Evolutionary conservation across 2,797 vertebrate genomes (phyloP).

Genomic region (Botia almorhae): DNA sequence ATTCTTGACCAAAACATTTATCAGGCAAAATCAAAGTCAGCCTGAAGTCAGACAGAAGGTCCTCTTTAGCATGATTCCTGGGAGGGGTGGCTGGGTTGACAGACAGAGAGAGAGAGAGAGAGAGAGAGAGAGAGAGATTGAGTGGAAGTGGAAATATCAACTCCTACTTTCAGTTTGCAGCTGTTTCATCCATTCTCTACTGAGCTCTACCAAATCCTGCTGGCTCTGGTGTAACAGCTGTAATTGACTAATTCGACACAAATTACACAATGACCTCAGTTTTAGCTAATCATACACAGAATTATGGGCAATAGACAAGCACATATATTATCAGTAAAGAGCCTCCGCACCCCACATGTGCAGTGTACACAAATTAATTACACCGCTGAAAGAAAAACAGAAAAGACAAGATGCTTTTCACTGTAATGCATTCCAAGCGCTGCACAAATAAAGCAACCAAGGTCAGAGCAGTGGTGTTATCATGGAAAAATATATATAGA

Average conservation of each 20-base stretch:
- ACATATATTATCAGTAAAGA: constrained; percentile 42
- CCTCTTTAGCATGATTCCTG: not conserved
- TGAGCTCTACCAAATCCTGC: constrained; percentile 24
- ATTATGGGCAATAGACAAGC: constrained; percentile 24
- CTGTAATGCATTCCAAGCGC: not conserved
- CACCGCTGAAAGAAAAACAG: constrained; percentile 16
- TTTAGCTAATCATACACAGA: constrained; percentile 40
- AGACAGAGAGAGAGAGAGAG: constrained; percentile 1
- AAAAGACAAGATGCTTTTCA: not conserved
- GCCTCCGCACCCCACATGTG: not conserved
- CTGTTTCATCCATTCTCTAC: constrained; percentile 76
- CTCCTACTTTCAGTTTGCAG: constrained; percentile 95
- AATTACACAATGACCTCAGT: constrained; percentile 41
- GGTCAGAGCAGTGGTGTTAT: not conserved
- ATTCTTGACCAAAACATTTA: not conserved
- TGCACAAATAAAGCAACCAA: constrained; percentile 12
- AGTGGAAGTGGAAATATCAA: constrained; percentile 77
- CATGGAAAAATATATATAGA: constrained; percentile 15
- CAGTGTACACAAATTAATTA: constrained; percentile 10
- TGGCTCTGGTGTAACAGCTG: constrained; percentile 38
- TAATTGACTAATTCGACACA: constrained; percentile 52
- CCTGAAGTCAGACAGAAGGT: not conserved
- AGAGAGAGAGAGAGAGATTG: not conserved
- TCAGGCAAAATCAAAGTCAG: not conserved
- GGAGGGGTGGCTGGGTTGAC: not conserved